Percentiles rank a stretch among this genome's conserved stretches.
These are phyloP conservation scores for Eupeodes corollae DNA, from an alignment of 1,140 invertebrate genomes.

Conservation along the genomic window DNA sequence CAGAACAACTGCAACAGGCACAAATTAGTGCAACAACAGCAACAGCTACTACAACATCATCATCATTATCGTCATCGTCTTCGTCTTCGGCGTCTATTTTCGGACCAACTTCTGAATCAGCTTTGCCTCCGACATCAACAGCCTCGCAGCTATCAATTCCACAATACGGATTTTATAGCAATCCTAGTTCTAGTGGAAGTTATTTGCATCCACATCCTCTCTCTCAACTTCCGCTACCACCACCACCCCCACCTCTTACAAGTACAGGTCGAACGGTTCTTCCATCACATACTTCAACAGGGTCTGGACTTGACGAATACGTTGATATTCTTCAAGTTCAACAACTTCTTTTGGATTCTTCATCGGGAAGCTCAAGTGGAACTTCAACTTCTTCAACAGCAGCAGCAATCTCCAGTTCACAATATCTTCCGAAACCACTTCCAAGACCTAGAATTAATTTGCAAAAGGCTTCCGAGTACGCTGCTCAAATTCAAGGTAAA, in stretches of 20 bases:
- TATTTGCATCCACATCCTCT: slow-evolving; percentile 5
- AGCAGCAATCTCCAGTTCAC: slow-evolving; percentile 8
- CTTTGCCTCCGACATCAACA: background rate
- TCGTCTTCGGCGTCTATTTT: slow-evolving; percentile 4
- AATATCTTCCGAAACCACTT: slow-evolving; percentile 19
- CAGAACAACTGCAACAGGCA: slow-evolving; percentile 10
- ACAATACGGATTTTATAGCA: background rate
- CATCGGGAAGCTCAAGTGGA: slow-evolving; percentile 17
- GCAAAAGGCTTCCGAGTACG: slow-evolving; percentile 34
- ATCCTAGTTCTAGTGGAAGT: background rate
- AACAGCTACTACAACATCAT: background rate
- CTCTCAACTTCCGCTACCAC: slow-evolving; percentile 21
- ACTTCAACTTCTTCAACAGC: slow-evolving; percentile 4
- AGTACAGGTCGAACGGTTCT: slow-evolving; percentile 4
- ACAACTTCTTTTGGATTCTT: slow-evolving; percentile 40
- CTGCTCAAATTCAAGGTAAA: slow-evolving; percentile 27
- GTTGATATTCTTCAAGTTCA: slow-evolving; percentile 45
- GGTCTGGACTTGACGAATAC: slow-evolving; percentile 38
- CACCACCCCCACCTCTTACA: slow-evolving; percentile 15
- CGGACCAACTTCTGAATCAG: background rate
- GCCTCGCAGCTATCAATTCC: background rate
- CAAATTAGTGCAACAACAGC: background rate
- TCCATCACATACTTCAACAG: background rate
- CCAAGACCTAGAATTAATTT: slow-evolving; percentile 27
- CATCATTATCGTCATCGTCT: background rate